Percentiles rank a stretch among this genome's conserved stretches.
Evolutionary conservation across 2,888 invertebrate species (phyloP).

Genomic region (Muscina levida): DNA sequence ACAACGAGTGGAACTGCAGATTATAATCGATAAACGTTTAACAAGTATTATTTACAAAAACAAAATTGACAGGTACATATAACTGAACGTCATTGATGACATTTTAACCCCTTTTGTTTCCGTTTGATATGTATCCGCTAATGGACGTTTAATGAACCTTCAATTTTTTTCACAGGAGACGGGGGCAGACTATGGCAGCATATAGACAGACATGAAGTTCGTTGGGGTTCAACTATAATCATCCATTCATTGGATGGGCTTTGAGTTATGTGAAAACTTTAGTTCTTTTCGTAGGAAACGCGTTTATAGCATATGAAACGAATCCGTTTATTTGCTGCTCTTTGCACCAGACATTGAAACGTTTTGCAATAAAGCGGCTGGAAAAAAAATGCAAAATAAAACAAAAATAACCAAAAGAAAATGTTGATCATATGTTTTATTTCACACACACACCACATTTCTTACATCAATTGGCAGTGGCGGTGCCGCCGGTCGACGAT

Average conservation of each 20-base stretch:
- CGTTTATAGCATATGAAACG: conserved; percentile 28
- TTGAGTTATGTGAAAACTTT: neutral
- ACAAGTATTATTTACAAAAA: conserved; percentile 6
- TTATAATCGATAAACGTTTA: conserved; percentile 49
- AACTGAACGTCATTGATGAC: conserved; percentile 45
- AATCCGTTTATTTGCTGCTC: neutral
- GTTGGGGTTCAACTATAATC: neutral
- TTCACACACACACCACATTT: conserved; percentile 54
- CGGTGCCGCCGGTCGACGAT: neutral
- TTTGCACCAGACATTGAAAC: conserved; percentile 46
- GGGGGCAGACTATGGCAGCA: neutral
- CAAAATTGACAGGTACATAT: neutral
- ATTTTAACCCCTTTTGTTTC: neutral
- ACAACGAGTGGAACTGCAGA: neutral
- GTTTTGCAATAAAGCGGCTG: conserved; percentile 21
- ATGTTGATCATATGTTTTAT: conserved; percentile 59
- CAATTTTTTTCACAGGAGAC: conserved; percentile 50
- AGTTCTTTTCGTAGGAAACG: neutral
- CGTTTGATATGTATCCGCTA: conserved; percentile 12
- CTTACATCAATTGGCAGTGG: conserved; percentile 25
- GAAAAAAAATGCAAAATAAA: conserved; percentile 1
- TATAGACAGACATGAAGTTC: neutral
- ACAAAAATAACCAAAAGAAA: conserved; percentile 6
- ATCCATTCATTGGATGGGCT: neutral
- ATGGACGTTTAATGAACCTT: conserved; percentile 70